Conservation (phyloP, 2,113 vertebrate genomes). For the Caranx melampygus region DNA sequence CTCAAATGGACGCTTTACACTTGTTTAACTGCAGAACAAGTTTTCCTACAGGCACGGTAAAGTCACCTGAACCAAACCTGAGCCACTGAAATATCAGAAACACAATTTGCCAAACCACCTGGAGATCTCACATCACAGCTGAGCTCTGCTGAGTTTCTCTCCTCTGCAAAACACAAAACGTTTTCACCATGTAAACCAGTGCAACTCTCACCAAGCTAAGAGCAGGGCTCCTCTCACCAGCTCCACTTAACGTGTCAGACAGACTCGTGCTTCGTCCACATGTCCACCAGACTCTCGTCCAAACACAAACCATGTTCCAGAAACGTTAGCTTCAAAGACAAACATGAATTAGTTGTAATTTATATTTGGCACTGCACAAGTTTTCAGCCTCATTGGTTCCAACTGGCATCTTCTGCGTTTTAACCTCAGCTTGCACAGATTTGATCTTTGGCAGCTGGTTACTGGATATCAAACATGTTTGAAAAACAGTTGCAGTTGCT, state of each 20-base stretch:
- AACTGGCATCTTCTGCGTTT: slow-evolving; percentile 42
- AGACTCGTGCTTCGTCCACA: background rate
- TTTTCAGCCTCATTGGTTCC: slow-evolving; percentile 32
- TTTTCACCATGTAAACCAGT: background rate
- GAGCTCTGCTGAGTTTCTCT: too few species aligned
- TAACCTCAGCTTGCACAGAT: slow-evolving; percentile 35
- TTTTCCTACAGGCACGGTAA: too few species aligned
- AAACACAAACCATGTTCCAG: slow-evolving; percentile 39
- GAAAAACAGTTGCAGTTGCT: slow-evolving; percentile 42
- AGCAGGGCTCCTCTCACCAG: slow-evolving; percentile 1
- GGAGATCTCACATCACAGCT: too few species aligned
- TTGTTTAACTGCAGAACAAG: too few species aligned
- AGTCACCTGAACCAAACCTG: too few species aligned
- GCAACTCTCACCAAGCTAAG: background rate
- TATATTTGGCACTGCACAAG: slow-evolving; percentile 28
- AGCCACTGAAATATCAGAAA: too few species aligned
- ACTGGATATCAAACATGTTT: slow-evolving; percentile 46
- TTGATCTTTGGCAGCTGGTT: slow-evolving; percentile 54
- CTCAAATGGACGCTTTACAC: too few species aligned
- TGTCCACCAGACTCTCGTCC: slow-evolving; percentile 20
- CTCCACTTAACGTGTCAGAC: slow-evolving; percentile 25
- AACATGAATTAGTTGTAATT: slow-evolving; percentile 40
- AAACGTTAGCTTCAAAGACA: slow-evolving; percentile 21
- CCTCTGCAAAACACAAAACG: too few species aligned
- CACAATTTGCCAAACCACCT: too few species aligned